Evolutionary conservation across 2,888 invertebrate genomes (phyloP), one percentile per base, ranked within the genome.

Genomic region (Steinernema hermaphroditum): DNA sequence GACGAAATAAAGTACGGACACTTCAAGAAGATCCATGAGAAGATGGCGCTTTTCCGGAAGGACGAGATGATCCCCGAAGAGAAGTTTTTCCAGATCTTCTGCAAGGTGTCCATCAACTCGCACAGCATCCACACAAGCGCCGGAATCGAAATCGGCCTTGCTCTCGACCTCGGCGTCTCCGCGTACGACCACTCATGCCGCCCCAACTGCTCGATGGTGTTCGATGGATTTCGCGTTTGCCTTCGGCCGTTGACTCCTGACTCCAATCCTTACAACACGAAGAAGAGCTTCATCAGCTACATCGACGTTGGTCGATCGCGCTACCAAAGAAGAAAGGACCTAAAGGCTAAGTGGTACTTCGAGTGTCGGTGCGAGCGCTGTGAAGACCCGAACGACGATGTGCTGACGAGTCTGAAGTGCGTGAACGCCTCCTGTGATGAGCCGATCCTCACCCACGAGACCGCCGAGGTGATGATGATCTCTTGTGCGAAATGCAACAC

Each of bases 71-170:
- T 79, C 43, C 76, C 76, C 22, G 78, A 77, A 54, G 73, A 73
- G 12, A 44, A 54, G 12, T 77, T 80, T 54, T 80, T 78, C 70
- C 41, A 72, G 46, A 70, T 86, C 22, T 86, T 85, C 78, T 85
- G 86, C 75, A 82, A 80, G 72, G 74, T 78, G 0, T 77, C 82
- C 19, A 85, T 86, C 77, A 86, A 86, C 76, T 85, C 85, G 24
- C 86, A 86, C 74, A 80, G 80, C 44, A 81, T 86, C 43, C 84
- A 85, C 70, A 84, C 83, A 1, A 85, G 80, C 74, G 80, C 80
- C 12, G 86, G 85, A 6, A 77, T 74, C 43, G 85, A 86, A 57
- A 82, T 86, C 34, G 86, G 86, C 43, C 82, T 85, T 79, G 80
- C 84, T 0, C 71, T 86, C 24, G 86, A 86, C 74, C 71, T 86